Evolutionary conservation across 2,888 invertebrate species (phyloP), one percentile per base, ranked within the genome.

Genomic region (Drosophila emarginata): DNA sequence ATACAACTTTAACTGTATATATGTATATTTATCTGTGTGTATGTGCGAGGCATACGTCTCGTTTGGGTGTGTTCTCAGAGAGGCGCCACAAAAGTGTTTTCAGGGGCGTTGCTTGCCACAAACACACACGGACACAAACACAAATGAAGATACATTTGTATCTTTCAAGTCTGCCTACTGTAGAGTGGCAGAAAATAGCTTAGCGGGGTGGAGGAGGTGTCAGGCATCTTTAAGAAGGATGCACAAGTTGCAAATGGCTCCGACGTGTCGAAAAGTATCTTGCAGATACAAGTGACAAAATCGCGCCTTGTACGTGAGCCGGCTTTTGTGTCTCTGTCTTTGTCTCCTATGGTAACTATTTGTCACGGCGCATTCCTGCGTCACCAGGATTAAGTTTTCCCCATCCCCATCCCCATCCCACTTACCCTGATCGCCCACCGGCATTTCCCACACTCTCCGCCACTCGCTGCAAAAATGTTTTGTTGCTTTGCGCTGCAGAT

Each of bases 321-420:
- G 51, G 56, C 65, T 36, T 28, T 60, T 45, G 72, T 15, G 72
- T 15, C 56, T 18, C 45, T 45, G 45, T 45, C 21, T 4, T 45
- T 11, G 18, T 45, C 45, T 45, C 21, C 74, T 67, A 59, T 80
- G 70, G 78, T 76, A 86, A 80, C 84, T 89, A 89, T 89, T 89
- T 88, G 87, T 88, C 84, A 82, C 79, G 78, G 75, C 45, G 45
- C 82, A 88, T 89, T 87, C 80, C 87, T 78, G 78, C 79, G 79
- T 58, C 76, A 66, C 70, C 67, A 74, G 80, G 86, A 79, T 86
- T 84, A 88, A 89, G 80, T 80, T 84, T 70, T 76, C 64, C 40
- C 62, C 56, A 59, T 57, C 63, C 65, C 61, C 61, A 37, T 15
- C 32, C 52, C 36, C 23, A 7, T 32, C 15, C 53, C 37, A 52